Evolutionary conservation across 2,797 vertebrate species (phyloP).

Genomic region (Simalia tracyae): DNA sequence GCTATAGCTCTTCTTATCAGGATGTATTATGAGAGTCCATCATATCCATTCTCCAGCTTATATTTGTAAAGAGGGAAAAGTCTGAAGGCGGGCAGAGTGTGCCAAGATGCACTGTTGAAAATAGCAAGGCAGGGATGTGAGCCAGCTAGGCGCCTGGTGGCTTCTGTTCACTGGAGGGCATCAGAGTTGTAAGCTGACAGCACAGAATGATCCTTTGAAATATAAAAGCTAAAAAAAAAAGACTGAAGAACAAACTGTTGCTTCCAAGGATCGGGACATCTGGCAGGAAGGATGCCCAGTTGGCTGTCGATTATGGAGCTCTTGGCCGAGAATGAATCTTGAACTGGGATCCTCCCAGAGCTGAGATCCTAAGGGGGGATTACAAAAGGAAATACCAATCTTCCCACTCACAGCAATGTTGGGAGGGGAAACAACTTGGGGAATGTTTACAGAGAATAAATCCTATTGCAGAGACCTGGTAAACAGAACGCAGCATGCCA

Average conservation of each 20-base stretch:
- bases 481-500: neutral
- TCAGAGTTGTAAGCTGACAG: neutral
- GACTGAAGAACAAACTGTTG: slow-evolving; percentile 3
- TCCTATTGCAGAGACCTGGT: neutral
- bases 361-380: slow-evolving; percentile 22
- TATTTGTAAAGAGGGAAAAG: neutral
- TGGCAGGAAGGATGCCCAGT: slow-evolving; percentile 23
- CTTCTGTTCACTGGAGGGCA: neutral
- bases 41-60: neutral
- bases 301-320: neutral
- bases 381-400: slow-evolving; percentile 37
- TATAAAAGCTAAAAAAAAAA: neutral
- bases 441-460: slow-evolving; percentile 15
- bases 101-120: neutral
- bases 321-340: slow-evolving; percentile 14
- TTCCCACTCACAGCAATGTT: slow-evolving; percentile 13
- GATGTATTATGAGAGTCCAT: neutral
- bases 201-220: neutral
- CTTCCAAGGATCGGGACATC: slow-evolving; percentile 15
- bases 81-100: neutral
- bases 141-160: neutral
- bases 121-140: neutral
- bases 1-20: neutral
- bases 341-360: slow-evolving; percentile 17
- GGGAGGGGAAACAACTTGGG: neutral